phyloP scores from a whole-genome alignment of 2,113 vertebrate species.

The Psammodynastes pulverulentus region DNA sequence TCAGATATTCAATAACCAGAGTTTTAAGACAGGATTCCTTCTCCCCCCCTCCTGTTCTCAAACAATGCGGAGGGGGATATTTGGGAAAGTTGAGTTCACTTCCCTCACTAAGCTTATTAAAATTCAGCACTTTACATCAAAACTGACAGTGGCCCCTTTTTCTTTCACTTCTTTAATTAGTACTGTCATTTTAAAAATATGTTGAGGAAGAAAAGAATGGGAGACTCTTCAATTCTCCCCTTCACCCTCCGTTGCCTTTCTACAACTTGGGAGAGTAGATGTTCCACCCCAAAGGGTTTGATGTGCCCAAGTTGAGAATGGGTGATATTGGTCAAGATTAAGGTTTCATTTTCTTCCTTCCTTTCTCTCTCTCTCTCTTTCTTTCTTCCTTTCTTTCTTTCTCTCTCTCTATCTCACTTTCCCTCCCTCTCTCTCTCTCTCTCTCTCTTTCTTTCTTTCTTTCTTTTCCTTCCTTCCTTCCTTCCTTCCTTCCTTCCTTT shows the following conservation, averaged over 20 bases:
- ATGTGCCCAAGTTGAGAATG: constrained; percentile 18
- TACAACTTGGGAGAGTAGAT: background rate
- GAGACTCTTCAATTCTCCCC: constrained; percentile 49
- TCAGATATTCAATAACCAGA: background rate
- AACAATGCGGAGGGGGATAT: background rate
- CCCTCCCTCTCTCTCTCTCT: too few relatives aligned
- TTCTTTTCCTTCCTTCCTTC: background rate
- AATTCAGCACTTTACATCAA: constrained; percentile 39
- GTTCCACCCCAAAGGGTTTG: constrained; percentile 31
- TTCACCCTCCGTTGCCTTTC: background rate
- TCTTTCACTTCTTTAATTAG: constrained; percentile 53
- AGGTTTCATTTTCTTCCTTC: background rate
- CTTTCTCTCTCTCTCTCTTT: background rate
- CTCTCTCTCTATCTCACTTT: too few relatives aligned
- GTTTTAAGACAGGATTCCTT: background rate
- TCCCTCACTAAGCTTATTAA: constrained; percentile 56
- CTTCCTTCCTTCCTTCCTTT: too few relatives aligned
- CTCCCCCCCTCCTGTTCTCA: background rate
- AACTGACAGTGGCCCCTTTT: constrained; percentile 32
- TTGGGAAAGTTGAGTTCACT: constrained; percentile 20
- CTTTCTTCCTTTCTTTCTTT: background rate
- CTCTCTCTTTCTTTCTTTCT: background rate
- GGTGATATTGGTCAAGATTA: background rate
- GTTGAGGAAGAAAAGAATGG: constrained; percentile 58
- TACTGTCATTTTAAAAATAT: constrained; percentile 60